Conservation (phyloP, 1,140 invertebrate species). For the Solen grandis region DNA sequence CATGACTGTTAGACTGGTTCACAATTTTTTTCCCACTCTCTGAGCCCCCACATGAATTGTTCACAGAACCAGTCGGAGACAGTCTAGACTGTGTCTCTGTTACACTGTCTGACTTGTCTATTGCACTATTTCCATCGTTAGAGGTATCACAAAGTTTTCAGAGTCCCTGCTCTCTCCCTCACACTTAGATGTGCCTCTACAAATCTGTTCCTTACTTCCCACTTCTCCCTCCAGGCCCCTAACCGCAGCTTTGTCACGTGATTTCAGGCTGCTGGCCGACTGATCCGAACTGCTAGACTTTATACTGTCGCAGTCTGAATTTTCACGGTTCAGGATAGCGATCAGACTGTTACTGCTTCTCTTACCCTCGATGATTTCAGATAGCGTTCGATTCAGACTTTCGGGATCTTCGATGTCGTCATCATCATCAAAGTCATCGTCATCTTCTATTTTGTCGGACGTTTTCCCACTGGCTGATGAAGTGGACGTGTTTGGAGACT, state of each 20-base stretch:
- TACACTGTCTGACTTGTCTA: slow-evolving; percentile 42
- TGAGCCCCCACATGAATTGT: neutral
- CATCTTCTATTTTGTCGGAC: slow-evolving; percentile 57
- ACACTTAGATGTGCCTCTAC: neutral
- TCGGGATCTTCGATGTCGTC: slow-evolving; percentile 74
- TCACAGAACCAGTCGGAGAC: slow-evolving; percentile 35
- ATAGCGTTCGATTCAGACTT: slow-evolving; percentile 73
- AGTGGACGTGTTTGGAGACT: slow-evolving; percentile 25
- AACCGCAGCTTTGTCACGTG: slow-evolving; percentile 17
- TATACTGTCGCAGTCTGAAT: slow-evolving; percentile 48
- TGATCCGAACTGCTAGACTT: slow-evolving; percentile 45
- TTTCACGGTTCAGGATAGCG: slow-evolving; percentile 38
- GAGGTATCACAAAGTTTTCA: neutral
- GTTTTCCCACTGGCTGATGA: slow-evolving; percentile 48
- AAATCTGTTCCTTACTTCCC: slow-evolving; percentile 3
- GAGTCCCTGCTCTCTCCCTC: slow-evolving; percentile 4
- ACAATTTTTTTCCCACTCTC: slow-evolving; percentile 29
- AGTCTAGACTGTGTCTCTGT: neutral
- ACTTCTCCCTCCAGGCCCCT: slow-evolving; percentile 10
- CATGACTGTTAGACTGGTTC: slow-evolving; percentile 23
- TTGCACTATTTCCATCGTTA: slow-evolving; percentile 35
- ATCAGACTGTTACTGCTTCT: slow-evolving; percentile 41
- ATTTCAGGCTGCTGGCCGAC: slow-evolving; percentile 18
- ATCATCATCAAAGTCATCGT: slow-evolving; percentile 66
- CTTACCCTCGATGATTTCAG: slow-evolving; percentile 76